These are phyloP conservation scores for Drosophila willistoni DNA, from an alignment of 1,140 invertebrate species.

Conservation along the genomic window DNA sequence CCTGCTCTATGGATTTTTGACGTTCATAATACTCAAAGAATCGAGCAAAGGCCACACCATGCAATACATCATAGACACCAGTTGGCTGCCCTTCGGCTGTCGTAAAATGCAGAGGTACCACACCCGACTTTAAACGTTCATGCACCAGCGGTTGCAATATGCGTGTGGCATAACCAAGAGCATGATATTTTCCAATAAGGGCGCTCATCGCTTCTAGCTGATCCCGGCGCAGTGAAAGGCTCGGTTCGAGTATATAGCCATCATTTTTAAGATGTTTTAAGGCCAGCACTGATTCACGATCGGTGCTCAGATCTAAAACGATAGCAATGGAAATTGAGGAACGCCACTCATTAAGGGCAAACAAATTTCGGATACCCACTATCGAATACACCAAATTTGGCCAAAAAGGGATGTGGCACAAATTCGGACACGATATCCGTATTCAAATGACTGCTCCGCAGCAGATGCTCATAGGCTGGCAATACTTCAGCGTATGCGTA, in stretches of 20 bases:
- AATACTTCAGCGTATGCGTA: slow-evolving; percentile 67
- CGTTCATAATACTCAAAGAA: slow-evolving; percentile 72
- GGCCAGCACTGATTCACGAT: slow-evolving; percentile 66
- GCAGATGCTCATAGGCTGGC: slow-evolving; percentile 66
- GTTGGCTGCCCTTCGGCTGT: neutral
- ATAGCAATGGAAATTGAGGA: neutral
- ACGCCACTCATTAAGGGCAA: too few relatives aligned
- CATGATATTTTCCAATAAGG: slow-evolving; percentile 67
- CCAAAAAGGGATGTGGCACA: slow-evolving; percentile 59
- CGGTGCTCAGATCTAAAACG: slow-evolving; percentile 42
- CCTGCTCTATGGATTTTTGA: slow-evolving; percentile 14
- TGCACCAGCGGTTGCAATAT: slow-evolving; percentile 58
- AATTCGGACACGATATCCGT: slow-evolving; percentile 50
- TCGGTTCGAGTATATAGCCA: slow-evolving; percentile 68
- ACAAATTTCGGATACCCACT: slow-evolving; percentile 32
- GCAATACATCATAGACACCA: slow-evolving; percentile 49
- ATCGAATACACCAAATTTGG: slow-evolving; percentile 61
- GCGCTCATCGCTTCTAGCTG: slow-evolving; percentile 68
- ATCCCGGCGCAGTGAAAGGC: slow-evolving; percentile 54
- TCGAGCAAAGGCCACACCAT: slow-evolving; percentile 67
- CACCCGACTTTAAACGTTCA: slow-evolving; percentile 40
- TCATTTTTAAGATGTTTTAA: slow-evolving; percentile 65
- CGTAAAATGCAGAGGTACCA: slow-evolving; percentile 61
- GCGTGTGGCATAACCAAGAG: slow-evolving; percentile 65
- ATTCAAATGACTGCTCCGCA: slow-evolving; percentile 53